Evolutionary conservation across 1,140 invertebrate species (phyloP), one percentile per base, ranked within the genome.

Genomic region (Pteromalus puparum): DNA sequence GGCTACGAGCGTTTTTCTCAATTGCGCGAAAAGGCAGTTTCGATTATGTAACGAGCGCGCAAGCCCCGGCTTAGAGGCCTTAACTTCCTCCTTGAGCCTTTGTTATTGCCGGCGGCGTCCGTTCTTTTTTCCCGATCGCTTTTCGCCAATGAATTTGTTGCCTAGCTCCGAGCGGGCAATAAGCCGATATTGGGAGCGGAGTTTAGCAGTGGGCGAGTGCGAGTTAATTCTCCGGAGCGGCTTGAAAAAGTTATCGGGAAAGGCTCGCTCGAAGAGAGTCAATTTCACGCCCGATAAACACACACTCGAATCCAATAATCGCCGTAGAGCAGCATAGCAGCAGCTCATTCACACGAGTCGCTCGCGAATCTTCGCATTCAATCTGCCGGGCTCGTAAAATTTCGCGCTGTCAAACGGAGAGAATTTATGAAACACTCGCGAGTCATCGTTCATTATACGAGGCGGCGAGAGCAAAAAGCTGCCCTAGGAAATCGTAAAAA

Each of bases 1-100:
- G 18, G 18, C 61, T 80, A 9, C 38, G n/a, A 80, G 21, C 67
- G 80, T 74, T 82, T 82, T 61, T 61, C 80, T 61, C 80, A 38
- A 82, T 82, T 65, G 80, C 79, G 42, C 34, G 53, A 18, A 77
- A 77, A 46, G 78, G 78, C 21, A 67, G 65, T 72, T 72, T 81
- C 42, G 67, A 81, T 81, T 81, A 72, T 81, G 65, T 68, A 79
- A 79, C 77, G 77, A 68, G 26, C 48, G 65, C 13, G n/a, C 21
- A 13, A 26, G 2, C 67, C n/a, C 80, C 24, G 46, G 68, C 79
- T 81, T 81, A 81, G 15, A 10, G 67, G 68, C 24, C 70, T 74
- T 48, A 30, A 53, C 80, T 70, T 79, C 85, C 80, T 86, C 85
- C 79, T 78, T 79, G 21, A 18, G 65, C 67, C 67, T 70, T 81